Evolutionary conservation across 2,113 vertebrate species (phyloP).

Genomic region (Tautogolabrus adspersus): DNA sequence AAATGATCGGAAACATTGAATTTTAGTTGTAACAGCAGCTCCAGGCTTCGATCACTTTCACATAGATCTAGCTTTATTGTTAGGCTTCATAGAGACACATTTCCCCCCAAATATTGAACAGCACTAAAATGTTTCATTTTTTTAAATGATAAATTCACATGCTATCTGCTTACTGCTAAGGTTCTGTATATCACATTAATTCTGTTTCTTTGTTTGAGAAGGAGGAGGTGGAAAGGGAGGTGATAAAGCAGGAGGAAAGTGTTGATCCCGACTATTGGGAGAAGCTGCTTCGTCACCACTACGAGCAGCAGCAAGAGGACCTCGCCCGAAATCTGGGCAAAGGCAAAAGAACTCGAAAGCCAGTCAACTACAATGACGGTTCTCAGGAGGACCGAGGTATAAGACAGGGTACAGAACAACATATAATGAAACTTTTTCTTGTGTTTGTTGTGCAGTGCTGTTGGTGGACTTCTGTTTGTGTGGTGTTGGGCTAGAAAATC

Average conservation of each 20-base stretch:
- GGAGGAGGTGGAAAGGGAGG: conserved; percentile 97
- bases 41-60: too few relatives aligned
- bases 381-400: conserved; percentile 99
- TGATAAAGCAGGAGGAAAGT: conserved; percentile 98
- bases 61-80: too few relatives aligned
- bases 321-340: conserved; percentile 97
- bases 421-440: conserved; percentile 73
- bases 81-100: too few relatives aligned
- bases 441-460: conserved; percentile 43
- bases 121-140: too few relatives aligned
- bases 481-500: conserved; percentile 50
- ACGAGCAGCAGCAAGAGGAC: conserved; percentile 98
- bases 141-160: too few relatives aligned
- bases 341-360: conserved; percentile 98
- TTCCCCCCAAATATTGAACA: too few relatives aligned
- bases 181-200: neutral
- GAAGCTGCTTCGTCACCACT: conserved; percentile 97
- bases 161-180: too few relatives aligned
- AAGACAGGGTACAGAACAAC: conserved; percentile 85
- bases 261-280: conserved; percentile 99
- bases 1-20: neutral
- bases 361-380: conserved; percentile 99
- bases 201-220: conserved; percentile 79
- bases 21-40: neutral
- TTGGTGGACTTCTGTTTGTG: conserved; percentile 69